Conservation (phyloP, 2,113 vertebrate genomes). For the Craseonycteris thonglongyai region DNA sequence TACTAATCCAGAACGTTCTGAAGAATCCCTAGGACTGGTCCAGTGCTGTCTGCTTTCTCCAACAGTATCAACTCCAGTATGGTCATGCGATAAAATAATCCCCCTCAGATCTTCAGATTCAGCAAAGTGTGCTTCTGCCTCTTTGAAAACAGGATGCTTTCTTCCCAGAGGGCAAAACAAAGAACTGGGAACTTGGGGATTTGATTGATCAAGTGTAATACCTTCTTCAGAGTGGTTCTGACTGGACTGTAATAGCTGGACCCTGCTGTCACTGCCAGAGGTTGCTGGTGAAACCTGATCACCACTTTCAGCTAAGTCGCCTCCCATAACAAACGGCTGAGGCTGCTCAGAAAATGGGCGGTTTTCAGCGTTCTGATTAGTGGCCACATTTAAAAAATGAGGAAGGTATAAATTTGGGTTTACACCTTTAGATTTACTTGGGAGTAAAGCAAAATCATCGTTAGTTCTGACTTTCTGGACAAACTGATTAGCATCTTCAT, state of each 20-base stretch:
- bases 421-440: not conserved
- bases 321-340: not conserved
- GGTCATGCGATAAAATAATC: not conserved
- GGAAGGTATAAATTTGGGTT: not conserved
- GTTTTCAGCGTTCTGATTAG: not conserved
- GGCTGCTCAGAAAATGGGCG: not conserved
- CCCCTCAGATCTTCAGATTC: not conserved
- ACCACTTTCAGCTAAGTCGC: not conserved
- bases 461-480: not conserved
- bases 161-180: not conserved
- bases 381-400: not conserved
- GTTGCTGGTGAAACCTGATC: not conserved
- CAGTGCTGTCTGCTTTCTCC: not conserved
- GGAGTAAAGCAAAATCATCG: not conserved
- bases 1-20: slow-evolving; percentile 33
- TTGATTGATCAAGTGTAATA: not conserved
- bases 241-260: not conserved
- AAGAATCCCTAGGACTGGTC: slow-evolving; percentile 31
- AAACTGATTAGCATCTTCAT: not conserved
- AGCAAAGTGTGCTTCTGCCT: not conserved
- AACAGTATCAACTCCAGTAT: not conserved
- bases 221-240: not conserved
- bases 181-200: not conserved
- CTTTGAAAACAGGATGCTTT: not conserved
- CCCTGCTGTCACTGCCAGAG: not conserved